These are phyloP conservation scores for Drosophila fulvimacula DNA, from an alignment of 2,888 invertebrate genomes.

Conservation along the genomic window DNA sequence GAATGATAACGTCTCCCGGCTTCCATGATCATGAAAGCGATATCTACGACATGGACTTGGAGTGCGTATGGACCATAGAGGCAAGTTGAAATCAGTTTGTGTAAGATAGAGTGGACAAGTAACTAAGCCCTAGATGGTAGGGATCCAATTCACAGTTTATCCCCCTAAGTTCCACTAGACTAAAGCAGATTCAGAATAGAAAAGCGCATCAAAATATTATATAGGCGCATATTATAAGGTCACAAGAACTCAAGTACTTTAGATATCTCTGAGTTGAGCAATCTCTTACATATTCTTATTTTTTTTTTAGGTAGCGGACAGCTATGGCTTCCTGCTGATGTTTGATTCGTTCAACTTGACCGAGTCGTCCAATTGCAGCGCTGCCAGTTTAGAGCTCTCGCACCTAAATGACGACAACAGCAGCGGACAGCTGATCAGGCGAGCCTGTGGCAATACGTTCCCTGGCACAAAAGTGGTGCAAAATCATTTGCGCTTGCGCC, in stretches of 20 bases:
- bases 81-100: slow-evolving; percentile 8
- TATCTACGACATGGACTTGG: slow-evolving; percentile 88
- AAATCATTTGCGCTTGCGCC: slow-evolving; percentile 88
- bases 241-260: too few species aligned
- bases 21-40: slow-evolving; percentile 87
- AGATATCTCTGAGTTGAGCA: too few species aligned
- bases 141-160: too few species aligned
- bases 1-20: slow-evolving; percentile 91
- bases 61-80: slow-evolving; percentile 92
- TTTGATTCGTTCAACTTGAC: slow-evolving; percentile 68
- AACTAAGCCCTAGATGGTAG: not conserved
- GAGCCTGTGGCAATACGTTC: slow-evolving; percentile 86
- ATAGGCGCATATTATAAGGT: too few species aligned
- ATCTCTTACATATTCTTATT: not conserved
- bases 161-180: too few species aligned
- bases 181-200: too few species aligned
- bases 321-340: slow-evolving; percentile 78
- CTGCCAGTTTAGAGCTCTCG: slow-evolving; percentile 87
- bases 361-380: slow-evolving; percentile 86
- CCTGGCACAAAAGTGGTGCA: slow-evolving; percentile 86
- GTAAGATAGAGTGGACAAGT: too few species aligned
- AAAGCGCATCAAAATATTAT: too few species aligned
- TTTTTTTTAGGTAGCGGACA: slow-evolving; percentile 85
- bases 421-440: slow-evolving; percentile 85
- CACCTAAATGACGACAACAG: slow-evolving; percentile 54